A percentile compares a stretch with the other conserved stretches of the same genome.
Conservation (phyloP, 2,113 vertebrate species). For the Thermophis baileyi region DNA sequence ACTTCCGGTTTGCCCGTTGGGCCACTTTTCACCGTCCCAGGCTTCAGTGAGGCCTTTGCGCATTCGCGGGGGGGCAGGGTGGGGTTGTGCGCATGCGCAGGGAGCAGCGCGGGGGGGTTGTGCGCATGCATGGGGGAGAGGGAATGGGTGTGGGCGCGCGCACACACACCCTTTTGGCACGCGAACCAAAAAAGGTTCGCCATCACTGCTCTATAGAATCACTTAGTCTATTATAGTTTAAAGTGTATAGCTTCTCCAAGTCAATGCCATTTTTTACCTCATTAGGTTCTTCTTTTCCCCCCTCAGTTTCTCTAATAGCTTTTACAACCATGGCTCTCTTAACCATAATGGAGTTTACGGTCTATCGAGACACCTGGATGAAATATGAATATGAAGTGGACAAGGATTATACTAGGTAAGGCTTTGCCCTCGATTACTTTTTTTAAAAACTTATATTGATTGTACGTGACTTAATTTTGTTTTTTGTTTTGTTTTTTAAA, state of each 20-base stretch:
- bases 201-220: background rate
- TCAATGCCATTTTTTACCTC: background rate
- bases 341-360: conserved; percentile 92
- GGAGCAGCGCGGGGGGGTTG: too few species aligned
- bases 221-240: background rate
- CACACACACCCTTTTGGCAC: too few species aligned
- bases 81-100: too few species aligned
- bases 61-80: too few species aligned
- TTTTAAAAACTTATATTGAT: background rate
- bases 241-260: background rate
- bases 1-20: too few species aligned
- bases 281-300: conserved; percentile 44
- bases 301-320: conserved; percentile 89
- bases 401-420: conserved; percentile 93
- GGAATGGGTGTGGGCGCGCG: too few species aligned
- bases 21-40: too few species aligned
- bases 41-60: too few species aligned
- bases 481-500: background rate
- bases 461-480: background rate
- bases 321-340: conserved; percentile 89
- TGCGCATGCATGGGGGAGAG: too few species aligned
- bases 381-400: conserved; percentile 98
- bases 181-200: too few species aligned
- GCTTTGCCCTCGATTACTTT: conserved; percentile 23
- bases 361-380: conserved; percentile 97